Evolutionary conservation across 2,797 vertebrate species (phyloP).

Genomic region (Myiothlypis coronata): DNA sequence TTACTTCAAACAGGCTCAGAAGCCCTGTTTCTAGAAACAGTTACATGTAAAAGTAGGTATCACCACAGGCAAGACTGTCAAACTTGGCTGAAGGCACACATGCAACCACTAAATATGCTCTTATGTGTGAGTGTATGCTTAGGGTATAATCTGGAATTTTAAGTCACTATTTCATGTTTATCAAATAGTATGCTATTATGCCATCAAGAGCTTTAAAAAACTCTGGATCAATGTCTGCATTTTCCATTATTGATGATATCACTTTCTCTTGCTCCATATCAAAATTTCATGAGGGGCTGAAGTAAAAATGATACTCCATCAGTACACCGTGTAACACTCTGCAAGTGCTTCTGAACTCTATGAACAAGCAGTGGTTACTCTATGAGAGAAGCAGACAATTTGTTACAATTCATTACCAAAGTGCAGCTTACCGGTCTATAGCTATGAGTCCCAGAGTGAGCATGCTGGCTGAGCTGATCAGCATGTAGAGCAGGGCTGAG

Average conservation of each 20-base stretch:
- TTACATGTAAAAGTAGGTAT: not conserved
- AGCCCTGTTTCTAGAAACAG: not conserved
- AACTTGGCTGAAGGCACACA: not conserved
- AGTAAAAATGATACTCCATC: not conserved
- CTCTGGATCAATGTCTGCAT: not conserved
- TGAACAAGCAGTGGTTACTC: not conserved
- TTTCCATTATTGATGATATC: not conserved
- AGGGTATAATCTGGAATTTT: not conserved
- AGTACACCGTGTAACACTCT: accelerated
- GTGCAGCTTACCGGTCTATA: constrained; percentile 86
- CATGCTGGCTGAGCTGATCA: constrained; percentile 98
- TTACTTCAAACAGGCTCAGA: not conserved
- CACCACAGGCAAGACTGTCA: not conserved
- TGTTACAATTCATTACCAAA: not conserved
- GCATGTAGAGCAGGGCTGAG: constrained; percentile 93
- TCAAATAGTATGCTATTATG: not conserved
- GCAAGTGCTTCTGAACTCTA: not conserved
- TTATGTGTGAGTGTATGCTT: not conserved
- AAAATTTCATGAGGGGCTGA: not conserved
- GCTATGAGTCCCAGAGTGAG: constrained; percentile 96
- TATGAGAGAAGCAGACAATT: not conserved
- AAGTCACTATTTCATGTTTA: not conserved
- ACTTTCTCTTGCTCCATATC: not conserved
- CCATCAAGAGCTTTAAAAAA: not conserved
- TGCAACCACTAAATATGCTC: not conserved